Percentiles rank a stretch among this genome's conserved stretches.
Evolutionary conservation across 2,888 invertebrate species (phyloP).

Genomic region (Spatulosminthurus flaviceps): DNA sequence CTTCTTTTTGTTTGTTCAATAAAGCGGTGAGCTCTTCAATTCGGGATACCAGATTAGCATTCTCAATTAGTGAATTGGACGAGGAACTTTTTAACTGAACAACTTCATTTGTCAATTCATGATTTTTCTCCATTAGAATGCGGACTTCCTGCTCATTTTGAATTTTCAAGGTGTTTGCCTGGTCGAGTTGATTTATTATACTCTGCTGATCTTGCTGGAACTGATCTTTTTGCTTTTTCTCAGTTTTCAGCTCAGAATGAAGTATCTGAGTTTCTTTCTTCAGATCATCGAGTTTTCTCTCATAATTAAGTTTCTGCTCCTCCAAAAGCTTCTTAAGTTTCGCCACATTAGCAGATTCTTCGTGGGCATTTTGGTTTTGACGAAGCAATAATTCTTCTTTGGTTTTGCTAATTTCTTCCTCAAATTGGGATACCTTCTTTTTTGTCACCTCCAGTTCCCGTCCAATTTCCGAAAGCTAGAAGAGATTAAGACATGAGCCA

Average conservation of each 20-base stretch:
- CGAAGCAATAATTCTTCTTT: slow-evolving; percentile 7
- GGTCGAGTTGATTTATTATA: background rate
- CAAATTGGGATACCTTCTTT: background rate
- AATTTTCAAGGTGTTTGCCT: slow-evolving; percentile 20
- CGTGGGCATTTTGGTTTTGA: background rate
- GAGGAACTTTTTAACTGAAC: slow-evolving; percentile 6
- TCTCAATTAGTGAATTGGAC: background rate
- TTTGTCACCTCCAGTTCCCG: background rate
- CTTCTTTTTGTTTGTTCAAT: background rate
- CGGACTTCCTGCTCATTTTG: slow-evolving; percentile 23
- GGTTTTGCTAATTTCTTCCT: background rate
- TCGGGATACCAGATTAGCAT: background rate
- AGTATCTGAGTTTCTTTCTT: slow-evolving; percentile 16
- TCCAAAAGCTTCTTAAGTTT: slow-evolving; percentile 26
- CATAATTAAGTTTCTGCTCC: slow-evolving; percentile 34
- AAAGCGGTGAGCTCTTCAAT: background rate
- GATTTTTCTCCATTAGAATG: background rate
- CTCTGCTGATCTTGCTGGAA: background rate
- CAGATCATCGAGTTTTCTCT: slow-evolving; percentile 27
- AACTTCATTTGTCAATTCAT: slow-evolving; percentile 13
- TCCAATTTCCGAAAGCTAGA: background rate
- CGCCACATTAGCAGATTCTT: background rate
- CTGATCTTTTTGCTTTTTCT: background rate
- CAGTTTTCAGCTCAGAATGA: background rate
- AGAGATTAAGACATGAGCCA: background rate